Percentiles rank a stretch among this genome's conserved stretches.
These are phyloP conservation scores for Pharmacophagus antenor DNA, from an alignment of 2,888 invertebrate species.

Conservation along the genomic window DNA sequence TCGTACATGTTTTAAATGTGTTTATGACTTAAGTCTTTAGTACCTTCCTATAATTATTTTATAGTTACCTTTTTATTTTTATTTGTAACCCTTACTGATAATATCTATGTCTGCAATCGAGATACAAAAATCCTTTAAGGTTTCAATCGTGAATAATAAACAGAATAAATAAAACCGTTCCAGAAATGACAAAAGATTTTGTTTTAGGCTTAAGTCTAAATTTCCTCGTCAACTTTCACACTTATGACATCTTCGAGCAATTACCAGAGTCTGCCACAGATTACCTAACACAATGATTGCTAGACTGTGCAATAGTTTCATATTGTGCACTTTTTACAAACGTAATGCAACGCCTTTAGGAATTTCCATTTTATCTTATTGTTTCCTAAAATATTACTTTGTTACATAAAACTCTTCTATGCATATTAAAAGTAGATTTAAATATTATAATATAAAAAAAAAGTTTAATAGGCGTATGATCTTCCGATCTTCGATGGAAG, in stretches of 20 bases:
- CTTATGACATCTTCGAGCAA: slow-evolving; percentile 19
- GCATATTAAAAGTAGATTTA: no score
- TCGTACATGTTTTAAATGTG: no score
- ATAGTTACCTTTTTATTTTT: no score
- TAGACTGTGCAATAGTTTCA: slow-evolving; percentile 2
- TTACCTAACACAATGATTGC: slow-evolving; percentile 14
- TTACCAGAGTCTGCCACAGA: slow-evolving; percentile 7
- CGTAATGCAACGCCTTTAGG: slow-evolving; percentile 1
- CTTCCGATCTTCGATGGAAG: no score
- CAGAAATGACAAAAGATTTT: no score
- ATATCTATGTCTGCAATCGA: no score
- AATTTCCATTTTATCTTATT: neutral
- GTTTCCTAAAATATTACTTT: neutral
- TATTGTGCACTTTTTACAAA: slow-evolving; percentile 1
- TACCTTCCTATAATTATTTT: no score
- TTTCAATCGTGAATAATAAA: no score
- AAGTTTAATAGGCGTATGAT: neutral
- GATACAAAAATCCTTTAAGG: no score
- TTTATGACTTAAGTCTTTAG: no score
- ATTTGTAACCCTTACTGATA: no score
- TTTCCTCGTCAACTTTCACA: slow-evolving; percentile 12
- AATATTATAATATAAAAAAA: neutral
- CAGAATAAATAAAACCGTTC: no score
- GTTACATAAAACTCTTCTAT: neutral
- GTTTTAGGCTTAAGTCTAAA: neutral